A percentile compares a stretch with the other conserved stretches of the same genome.
Evolutionary conservation across 2,888 invertebrate genomes (phyloP).

Genomic region (Phengaris arion): DNA sequence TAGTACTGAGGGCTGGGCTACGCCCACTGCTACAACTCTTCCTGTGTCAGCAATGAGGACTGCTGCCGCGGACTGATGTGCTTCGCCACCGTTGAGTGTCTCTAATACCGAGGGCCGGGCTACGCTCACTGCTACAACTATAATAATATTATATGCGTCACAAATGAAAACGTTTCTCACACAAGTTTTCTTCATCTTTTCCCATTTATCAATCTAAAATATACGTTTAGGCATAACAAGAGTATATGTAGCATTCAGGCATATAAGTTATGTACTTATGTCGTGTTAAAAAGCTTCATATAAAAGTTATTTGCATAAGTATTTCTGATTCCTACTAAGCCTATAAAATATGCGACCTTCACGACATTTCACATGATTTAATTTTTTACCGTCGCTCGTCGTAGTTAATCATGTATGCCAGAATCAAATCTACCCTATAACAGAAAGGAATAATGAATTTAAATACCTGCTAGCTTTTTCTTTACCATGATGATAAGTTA

Average conservation of each 20-base stretch:
- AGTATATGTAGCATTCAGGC: no score
- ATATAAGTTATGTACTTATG: neutral
- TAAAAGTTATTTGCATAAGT: neutral
- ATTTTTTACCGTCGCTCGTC: neutral
- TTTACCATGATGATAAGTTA: no score
- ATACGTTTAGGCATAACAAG: no score
- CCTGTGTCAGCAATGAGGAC: slow-evolving; percentile 88
- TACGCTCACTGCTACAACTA: no score
- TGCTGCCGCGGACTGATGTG: slow-evolving; percentile 92
- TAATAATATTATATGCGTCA: no score
- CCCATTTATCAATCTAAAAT: no score
- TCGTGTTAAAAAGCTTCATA: neutral
- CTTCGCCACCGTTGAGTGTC: slow-evolving; percentile 71
- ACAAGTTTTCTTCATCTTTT: no score
- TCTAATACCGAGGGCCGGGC: no score
- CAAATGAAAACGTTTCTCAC: no score
- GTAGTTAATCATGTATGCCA: neutral
- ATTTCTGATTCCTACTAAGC: neutral
- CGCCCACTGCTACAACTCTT: slow-evolving; percentile 88
- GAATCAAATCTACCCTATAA: neutral
- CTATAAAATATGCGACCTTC: slow-evolving; percentile 1
- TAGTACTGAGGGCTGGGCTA: no score
- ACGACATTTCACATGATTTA: neutral
- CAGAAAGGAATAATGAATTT: no score
- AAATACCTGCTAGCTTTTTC: no score